These are phyloP conservation scores for Lucilia cuprina DNA, from an alignment of 1,140 invertebrate genomes.

Conservation along the genomic window DNA sequence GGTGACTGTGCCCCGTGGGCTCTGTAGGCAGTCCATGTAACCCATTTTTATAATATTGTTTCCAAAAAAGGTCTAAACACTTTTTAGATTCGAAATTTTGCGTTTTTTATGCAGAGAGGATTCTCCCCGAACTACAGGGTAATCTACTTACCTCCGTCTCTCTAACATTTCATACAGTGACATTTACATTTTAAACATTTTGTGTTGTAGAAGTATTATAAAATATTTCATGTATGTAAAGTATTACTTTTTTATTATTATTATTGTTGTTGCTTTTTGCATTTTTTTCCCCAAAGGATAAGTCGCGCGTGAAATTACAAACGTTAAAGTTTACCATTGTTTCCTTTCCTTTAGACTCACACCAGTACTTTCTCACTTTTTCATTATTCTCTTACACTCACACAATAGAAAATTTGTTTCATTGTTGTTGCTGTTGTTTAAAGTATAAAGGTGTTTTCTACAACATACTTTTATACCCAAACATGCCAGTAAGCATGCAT, in stretches of 20 bases:
- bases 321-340: not conserved
- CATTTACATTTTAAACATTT: no score
- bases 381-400: not conserved
- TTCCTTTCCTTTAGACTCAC: not conserved
- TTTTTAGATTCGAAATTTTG: no score
- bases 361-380: not conserved
- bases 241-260: not conserved
- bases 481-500: not conserved
- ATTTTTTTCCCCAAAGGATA: not conserved
- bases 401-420: not conserved
- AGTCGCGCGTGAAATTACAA: slow-evolving; percentile 16
- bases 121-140: no score
- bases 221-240: not conserved
- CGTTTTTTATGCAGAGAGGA: no score
- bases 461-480: not conserved
- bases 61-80: no score
- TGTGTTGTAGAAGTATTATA: not conserved
- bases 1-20: no score
- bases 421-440: not conserved
- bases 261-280: not conserved
- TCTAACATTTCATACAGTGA: no score
- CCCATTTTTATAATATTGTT: no score
- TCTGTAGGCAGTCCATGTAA: no score
- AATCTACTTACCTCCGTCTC: not conserved
- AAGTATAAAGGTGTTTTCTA: not conserved